phyloP scores from a whole-genome alignment of 2,888 invertebrate species.

The Hypolimnas misippus region DNA sequence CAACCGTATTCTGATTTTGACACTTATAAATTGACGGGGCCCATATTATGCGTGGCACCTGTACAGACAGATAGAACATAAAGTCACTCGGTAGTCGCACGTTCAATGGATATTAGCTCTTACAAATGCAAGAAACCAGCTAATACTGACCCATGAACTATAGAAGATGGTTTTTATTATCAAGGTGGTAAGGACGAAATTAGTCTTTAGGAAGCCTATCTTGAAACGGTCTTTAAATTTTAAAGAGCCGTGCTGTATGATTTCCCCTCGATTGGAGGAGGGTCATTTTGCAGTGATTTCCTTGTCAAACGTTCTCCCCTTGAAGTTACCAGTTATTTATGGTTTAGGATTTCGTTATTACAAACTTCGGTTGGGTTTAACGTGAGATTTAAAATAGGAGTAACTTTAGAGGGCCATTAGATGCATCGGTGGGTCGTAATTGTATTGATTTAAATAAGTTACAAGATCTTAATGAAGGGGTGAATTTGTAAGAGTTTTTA shows the following conservation, averaged over 20 bases:
- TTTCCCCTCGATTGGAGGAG: slow-evolving; percentile 35
- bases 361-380: slow-evolving; percentile 43
- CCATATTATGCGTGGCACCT: slow-evolving; percentile 60
- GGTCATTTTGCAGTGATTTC: slow-evolving; percentile 42
- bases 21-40: slow-evolving; percentile 65
- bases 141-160: background rate
- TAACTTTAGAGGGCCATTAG: slow-evolving; percentile 23
- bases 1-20: slow-evolving; percentile 52
- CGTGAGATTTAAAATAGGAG: slow-evolving; percentile 34
- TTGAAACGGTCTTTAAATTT: slow-evolving; percentile 31
- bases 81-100: slow-evolving; percentile 23
- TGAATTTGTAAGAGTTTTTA: background rate
- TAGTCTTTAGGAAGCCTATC: background rate
- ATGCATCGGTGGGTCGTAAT: slow-evolving; percentile 35
- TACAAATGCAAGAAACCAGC: slow-evolving; percentile 17
- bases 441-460: slow-evolving; percentile 33
- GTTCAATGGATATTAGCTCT: slow-evolving; percentile 37
- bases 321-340: slow-evolving; percentile 53
- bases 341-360: slow-evolving; percentile 53
- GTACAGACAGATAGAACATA: slow-evolving; percentile 43
- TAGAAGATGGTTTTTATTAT: slow-evolving; percentile 11
- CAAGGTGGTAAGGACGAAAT: slow-evolving; percentile 24
- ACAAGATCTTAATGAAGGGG: slow-evolving; percentile 8
- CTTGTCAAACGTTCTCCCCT: slow-evolving; percentile 45
- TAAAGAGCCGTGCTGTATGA: slow-evolving; percentile 31